A percentile compares a stretch with the other conserved stretches of the same genome.
Conservation (phyloP, 1,140 invertebrate genomes). For the Scylla paramamosain region DNA sequence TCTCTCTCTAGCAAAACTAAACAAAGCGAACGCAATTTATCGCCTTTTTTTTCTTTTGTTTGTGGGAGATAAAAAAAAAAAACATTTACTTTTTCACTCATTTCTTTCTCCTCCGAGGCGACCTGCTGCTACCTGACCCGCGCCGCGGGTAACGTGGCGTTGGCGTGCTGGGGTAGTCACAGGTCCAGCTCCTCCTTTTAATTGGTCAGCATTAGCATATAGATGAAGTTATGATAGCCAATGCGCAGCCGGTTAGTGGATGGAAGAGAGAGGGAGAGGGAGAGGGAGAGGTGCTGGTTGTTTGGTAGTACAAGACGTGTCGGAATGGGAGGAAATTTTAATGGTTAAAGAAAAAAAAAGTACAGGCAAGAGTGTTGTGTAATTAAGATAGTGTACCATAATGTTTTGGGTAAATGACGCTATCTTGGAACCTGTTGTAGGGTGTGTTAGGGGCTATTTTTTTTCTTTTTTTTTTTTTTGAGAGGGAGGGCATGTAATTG, state of each 20-base stretch:
- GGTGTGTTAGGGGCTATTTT: not conserved
- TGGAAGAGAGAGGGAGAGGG: not conserved
- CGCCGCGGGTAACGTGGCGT: not conserved
- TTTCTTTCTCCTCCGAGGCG: not conserved
- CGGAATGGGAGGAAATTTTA: not conserved
- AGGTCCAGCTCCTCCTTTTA: constrained; percentile 35
- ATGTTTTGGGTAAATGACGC: not conserved
- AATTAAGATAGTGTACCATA: constrained; percentile 24
- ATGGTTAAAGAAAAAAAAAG: not conserved
- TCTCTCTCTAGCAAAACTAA: not conserved
- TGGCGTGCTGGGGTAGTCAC: not conserved
- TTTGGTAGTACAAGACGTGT: not conserved
- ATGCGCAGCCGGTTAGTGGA: not conserved
- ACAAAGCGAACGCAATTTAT: no score
- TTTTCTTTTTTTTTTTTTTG: not conserved
- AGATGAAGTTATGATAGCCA: constrained; percentile 61
- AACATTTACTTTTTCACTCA: not conserved
- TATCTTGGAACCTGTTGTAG: not conserved
- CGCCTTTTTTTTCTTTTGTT: no score
- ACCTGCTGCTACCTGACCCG: not conserved
- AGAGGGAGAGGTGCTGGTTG: not conserved
- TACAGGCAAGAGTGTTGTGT: not conserved
- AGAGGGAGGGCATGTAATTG: no score
- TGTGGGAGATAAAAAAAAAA: no score
- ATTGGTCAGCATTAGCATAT: constrained; percentile 67